phyloP scores from a whole-genome alignment of 2,797 vertebrate genomes.

The Mormyrops boulengeri region DNA sequence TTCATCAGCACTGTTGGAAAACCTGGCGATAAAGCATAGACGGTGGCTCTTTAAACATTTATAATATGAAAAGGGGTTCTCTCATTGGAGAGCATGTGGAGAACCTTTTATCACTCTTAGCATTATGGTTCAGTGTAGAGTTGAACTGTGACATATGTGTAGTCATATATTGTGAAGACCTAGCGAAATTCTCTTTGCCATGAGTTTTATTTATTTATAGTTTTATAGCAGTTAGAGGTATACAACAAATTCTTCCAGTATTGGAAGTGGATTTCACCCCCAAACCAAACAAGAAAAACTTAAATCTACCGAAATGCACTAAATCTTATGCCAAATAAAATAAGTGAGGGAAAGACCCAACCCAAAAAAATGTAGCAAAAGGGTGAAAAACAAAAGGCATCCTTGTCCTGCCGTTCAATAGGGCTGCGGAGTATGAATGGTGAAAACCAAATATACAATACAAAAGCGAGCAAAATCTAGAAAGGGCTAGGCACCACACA shows the following conservation, averaged over 20 bases:
- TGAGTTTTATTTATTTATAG: background rate
- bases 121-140: background rate
- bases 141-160: background rate
- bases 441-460: background rate
- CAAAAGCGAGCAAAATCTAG: background rate
- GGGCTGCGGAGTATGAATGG: background rate
- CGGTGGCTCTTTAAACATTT: background rate
- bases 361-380: background rate
- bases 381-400: background rate
- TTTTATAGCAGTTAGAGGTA: background rate
- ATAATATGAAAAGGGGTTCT: background rate
- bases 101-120: background rate
- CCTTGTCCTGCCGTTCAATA: background rate
- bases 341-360: background rate
- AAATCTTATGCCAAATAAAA: background rate
- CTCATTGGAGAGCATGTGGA: background rate
- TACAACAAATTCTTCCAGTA: background rate
- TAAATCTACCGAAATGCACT: background rate
- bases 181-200: background rate
- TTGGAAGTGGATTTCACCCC: background rate
- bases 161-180: background rate
- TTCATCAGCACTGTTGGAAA: background rate
- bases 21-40: background rate
- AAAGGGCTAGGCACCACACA: background rate
- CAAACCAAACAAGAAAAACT: background rate